These are phyloP conservation scores for Ichneumoninae sp. DNA, from an alignment of 2,888 invertebrate genomes.

Conservation along the genomic window DNA sequence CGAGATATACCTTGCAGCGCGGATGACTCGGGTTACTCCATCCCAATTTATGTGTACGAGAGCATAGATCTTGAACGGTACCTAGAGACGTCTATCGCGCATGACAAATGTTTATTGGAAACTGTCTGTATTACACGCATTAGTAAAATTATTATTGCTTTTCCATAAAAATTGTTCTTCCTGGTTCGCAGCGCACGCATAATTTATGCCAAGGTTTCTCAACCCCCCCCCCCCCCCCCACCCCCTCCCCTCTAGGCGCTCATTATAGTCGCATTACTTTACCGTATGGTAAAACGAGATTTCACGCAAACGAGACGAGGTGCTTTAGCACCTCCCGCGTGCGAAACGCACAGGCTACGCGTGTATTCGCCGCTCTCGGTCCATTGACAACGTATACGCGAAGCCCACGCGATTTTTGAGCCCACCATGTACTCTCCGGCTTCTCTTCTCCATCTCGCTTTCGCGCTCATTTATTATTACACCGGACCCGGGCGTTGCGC, in stretches of 20 bases:
- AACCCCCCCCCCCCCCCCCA: not conserved
- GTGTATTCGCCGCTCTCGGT: slow-evolving; percentile 41
- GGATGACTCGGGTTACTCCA: not conserved
- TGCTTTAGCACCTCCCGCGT: slow-evolving; percentile 20
- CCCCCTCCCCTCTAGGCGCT: slow-evolving; percentile 16
- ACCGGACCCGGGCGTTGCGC: slow-evolving; percentile 44
- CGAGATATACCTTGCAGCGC: not conserved
- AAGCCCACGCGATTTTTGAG: slow-evolving; percentile 65
- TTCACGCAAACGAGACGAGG: slow-evolving; percentile 42
- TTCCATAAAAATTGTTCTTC: slow-evolving; percentile 19
- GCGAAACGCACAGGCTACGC: slow-evolving; percentile 42
- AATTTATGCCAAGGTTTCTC: slow-evolving; percentile 32
- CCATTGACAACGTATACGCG: slow-evolving; percentile 62
- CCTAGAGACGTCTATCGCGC: not conserved
- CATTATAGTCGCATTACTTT: slow-evolving; percentile 37
- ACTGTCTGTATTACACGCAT: slow-evolving; percentile 9
- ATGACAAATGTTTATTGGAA: not conserved
- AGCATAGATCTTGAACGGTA: not conserved
- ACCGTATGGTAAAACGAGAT: slow-evolving; percentile 17
- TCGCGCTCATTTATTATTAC: slow-evolving; percentile 15
- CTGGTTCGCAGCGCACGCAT: slow-evolving; percentile 24
- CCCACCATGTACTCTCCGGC: slow-evolving; percentile 24
- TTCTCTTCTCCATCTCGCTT: slow-evolving; percentile 7
- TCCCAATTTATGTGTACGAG: not conserved
- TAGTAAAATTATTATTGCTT: slow-evolving; percentile 16